phyloP scores from a whole-genome alignment of 64 coral and sea anemone genomes.

The Porites lutea region DNA sequence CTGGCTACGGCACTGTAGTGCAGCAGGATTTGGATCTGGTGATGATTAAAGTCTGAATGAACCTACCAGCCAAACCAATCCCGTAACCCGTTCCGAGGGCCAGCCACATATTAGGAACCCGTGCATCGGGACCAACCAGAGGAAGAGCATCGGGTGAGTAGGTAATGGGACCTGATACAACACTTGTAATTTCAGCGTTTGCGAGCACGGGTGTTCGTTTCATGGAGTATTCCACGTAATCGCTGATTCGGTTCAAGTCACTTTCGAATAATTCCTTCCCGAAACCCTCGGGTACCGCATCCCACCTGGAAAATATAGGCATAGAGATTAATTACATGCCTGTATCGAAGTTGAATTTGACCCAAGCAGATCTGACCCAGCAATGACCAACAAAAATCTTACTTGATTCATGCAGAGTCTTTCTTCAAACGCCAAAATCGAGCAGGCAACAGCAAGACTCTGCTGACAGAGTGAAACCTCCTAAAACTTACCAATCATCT shows the following conservation, averaged over 20 bases:
- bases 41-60: no score
- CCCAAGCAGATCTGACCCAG: no score
- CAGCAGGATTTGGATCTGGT: no score
- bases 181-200: constrained; percentile 86
- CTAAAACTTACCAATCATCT: constrained; percentile 69
- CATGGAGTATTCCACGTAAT: constrained; percentile 76
- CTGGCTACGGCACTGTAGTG: no score
- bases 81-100: constrained; percentile 89
- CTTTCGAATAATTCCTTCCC: constrained; percentile 97
- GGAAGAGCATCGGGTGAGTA: constrained; percentile 84
- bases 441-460: no score
- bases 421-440: no score
- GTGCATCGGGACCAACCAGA: constrained; percentile 80
- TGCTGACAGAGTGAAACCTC: no score
- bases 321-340: no score
- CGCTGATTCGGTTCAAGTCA: constrained; percentile 83
- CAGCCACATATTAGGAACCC: constrained; percentile 90
- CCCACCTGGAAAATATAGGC: constrained; percentile 75
- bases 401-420: no score
- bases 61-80: constrained; percentile 83
- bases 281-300: constrained; percentile 82
- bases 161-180: constrained; percentile 88
- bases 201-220: constrained; percentile 75
- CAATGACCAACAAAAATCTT: no score
- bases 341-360: no score